phyloP scores from a whole-genome alignment of 2,888 invertebrate genomes.

The Campaea margaritaria region DNA sequence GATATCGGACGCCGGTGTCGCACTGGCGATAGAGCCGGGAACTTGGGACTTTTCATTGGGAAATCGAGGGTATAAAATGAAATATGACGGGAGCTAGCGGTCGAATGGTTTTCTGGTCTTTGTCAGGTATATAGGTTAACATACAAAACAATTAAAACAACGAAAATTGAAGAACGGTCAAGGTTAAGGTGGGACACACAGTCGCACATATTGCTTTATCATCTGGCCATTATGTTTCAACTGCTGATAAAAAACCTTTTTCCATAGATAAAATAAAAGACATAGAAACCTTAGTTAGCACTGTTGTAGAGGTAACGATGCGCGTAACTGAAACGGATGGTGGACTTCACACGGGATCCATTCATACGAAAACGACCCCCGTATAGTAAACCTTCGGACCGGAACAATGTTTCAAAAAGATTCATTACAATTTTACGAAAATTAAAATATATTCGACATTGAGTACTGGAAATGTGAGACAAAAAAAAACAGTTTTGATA shows the following conservation, averaged over 20 bases:
- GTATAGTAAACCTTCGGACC: not conserved
- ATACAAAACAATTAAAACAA: not conserved
- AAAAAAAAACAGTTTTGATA: too few relatives aligned
- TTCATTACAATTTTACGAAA: not conserved
- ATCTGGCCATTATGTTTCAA: too few relatives aligned
- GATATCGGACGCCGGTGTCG: conserved; percentile 49
- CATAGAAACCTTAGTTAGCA: not conserved
- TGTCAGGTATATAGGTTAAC: conserved; percentile 10
- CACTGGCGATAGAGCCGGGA: conserved; percentile 31
- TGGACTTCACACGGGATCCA: not conserved
- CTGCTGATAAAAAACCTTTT: too few relatives aligned
- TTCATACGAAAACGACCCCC: not conserved
- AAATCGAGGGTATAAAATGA: conserved; percentile 20
- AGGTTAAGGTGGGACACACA: too few relatives aligned
- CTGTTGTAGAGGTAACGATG: not conserved
- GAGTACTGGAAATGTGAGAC: too few relatives aligned
- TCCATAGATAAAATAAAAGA: not conserved
- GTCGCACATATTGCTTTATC: too few relatives aligned
- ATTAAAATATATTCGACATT: too few relatives aligned
- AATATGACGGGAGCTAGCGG: not conserved
- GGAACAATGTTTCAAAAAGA: not conserved
- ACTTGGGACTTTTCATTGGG: conserved; percentile 34
- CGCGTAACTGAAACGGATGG: not conserved
- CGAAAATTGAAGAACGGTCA: not conserved
- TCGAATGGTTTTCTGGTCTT: conserved; percentile 4